Conservation (phyloP, 1,140 invertebrate genomes). For the Diorhabda elongata region DNA sequence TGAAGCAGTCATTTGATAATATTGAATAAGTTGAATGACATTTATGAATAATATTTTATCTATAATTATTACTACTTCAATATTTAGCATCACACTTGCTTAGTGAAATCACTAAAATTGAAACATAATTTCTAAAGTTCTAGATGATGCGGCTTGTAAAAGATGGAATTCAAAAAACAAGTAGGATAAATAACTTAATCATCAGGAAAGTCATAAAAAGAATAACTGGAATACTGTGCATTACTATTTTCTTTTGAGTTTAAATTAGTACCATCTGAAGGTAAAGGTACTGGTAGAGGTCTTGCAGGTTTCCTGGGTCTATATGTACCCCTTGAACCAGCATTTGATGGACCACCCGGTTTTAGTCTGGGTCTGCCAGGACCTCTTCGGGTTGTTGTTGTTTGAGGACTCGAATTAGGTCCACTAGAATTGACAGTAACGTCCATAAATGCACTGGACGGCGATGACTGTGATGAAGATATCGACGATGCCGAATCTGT, state of each 20-base stretch:
- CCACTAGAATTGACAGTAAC: slow-evolving; percentile 10
- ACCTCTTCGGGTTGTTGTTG: slow-evolving; percentile 52
- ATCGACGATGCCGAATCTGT: slow-evolving; percentile 27
- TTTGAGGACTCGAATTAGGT: background rate
- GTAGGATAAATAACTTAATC: slow-evolving; percentile 20
- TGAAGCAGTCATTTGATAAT: too few relatives aligned
- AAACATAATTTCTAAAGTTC: too few relatives aligned
- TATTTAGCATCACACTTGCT: too few relatives aligned
- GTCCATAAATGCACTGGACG: slow-evolving; percentile 22
- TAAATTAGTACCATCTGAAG: slow-evolving; percentile 35
- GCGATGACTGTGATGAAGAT: slow-evolving; percentile 31
- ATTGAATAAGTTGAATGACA: too few relatives aligned
- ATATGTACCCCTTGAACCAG: slow-evolving; percentile 53
- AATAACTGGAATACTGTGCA: slow-evolving; percentile 34
- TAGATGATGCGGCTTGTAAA: too few relatives aligned
- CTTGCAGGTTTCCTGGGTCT: slow-evolving; percentile 55
- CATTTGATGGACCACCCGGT: slow-evolving; percentile 59
- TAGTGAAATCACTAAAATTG: too few relatives aligned
- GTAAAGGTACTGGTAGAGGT: slow-evolving; percentile 57
- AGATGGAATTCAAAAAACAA: too few relatives aligned
- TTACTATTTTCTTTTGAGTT: slow-evolving; percentile 20
- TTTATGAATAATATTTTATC: too few relatives aligned
- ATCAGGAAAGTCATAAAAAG: slow-evolving; percentile 40
- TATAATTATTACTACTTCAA: too few relatives aligned
- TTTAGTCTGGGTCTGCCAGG: slow-evolving; percentile 71